Conservation (phyloP, 2,113 vertebrate genomes). For the Rhagologus leucostigma region DNA sequence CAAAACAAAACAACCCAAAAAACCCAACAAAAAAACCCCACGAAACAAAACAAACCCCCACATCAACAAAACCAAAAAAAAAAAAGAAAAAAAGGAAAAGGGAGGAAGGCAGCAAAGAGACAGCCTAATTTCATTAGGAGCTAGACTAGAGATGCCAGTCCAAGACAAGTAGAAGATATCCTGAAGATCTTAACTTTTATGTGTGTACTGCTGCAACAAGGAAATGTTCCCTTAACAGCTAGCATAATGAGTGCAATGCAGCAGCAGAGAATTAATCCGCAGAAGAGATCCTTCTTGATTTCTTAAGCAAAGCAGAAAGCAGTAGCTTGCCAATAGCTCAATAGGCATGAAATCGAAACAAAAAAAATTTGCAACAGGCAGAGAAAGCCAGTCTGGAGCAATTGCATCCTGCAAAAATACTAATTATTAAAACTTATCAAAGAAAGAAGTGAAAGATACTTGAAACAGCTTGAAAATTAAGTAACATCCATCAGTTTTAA, state of each 20-base stretch:
- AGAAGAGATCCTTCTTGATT: not conserved
- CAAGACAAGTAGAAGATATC: not conserved
- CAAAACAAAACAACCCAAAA: not conserved
- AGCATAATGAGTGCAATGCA: not conserved
- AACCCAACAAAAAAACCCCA: too few species aligned
- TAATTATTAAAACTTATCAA: not conserved
- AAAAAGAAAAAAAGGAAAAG: rapidly evolving
- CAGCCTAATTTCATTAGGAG: not conserved
- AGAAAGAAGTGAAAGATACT: not conserved
- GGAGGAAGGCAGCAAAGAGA: not conserved
- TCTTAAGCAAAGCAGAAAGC: not conserved
- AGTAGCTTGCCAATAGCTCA: not conserved
- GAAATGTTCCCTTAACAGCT: not conserved
- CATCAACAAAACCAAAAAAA: not conserved
- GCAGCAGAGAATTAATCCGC: not conserved
- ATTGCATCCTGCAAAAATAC: not conserved
- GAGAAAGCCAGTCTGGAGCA: not conserved
- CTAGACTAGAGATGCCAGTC: not conserved
- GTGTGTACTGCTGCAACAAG: not conserved
- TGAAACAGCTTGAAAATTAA: not conserved
- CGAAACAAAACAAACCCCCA: not conserved
- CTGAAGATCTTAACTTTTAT: not conserved
- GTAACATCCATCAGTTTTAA: not conserved
- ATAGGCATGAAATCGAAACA: not conserved
- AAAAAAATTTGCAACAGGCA: not conserved